Conservation (phyloP, 2,888 invertebrate genomes). For the Eupeodes luniger region DNA sequence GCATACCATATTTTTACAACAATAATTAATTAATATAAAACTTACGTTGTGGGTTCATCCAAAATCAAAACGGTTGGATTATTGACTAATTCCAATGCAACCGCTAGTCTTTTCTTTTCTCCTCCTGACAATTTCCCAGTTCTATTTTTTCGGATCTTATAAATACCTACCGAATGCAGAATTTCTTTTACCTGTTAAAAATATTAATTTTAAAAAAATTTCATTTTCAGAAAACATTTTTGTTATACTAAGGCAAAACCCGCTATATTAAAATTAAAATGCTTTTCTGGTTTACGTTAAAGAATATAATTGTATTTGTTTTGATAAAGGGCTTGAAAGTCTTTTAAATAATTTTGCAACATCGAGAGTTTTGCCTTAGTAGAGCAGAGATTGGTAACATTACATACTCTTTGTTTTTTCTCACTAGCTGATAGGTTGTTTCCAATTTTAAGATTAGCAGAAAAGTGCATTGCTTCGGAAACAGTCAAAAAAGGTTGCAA, state of each 20-base stretch:
- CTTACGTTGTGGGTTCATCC: slow-evolving; percentile 96
- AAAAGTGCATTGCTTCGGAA: slow-evolving; percentile 92
- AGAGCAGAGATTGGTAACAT: neutral
- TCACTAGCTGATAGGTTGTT: slow-evolving; percentile 86
- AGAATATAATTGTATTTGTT: too few relatives aligned
- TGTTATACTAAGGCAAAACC: too few relatives aligned
- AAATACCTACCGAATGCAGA: slow-evolving; percentile 90
- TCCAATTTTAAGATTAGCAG: slow-evolving; percentile 94
- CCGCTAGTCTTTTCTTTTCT: slow-evolving; percentile 94
- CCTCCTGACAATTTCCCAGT: slow-evolving; percentile 93
- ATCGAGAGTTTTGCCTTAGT: too few relatives aligned
- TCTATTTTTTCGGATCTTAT: slow-evolving; percentile 87
- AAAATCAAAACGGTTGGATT: slow-evolving; percentile 97
- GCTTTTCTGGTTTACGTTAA: too few relatives aligned
- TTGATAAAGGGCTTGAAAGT: too few relatives aligned
- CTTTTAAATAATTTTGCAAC: too few relatives aligned
- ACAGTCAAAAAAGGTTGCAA: slow-evolving; percentile 93
- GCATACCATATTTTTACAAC: too few relatives aligned
- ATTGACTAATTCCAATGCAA: slow-evolving; percentile 95
- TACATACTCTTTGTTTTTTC: slow-evolving; percentile 88
- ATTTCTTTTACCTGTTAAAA: slow-evolving; percentile 90
- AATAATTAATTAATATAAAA: neutral
- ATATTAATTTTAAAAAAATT: neutral
- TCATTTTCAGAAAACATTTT: neutral
- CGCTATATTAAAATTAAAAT: too few relatives aligned